Evolutionary conservation across 2,113 vertebrate species (phyloP).

Genomic region (Scopus umbretta): DNA sequence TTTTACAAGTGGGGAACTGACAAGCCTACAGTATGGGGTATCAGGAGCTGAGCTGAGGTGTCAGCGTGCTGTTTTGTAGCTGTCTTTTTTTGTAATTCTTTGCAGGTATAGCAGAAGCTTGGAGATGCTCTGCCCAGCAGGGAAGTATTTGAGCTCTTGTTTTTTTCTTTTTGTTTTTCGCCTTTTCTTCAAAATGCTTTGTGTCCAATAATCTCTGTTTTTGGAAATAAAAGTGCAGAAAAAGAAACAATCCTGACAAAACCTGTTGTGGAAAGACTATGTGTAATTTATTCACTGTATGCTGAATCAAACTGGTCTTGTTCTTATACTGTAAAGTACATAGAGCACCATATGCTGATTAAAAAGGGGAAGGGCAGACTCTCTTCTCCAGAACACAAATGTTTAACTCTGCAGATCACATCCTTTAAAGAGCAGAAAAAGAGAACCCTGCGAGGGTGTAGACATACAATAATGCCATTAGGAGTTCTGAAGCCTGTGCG

Average conservation of each 20-base stretch:
- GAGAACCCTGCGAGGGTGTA: background rate
- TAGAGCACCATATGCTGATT: background rate
- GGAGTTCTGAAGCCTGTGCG: background rate
- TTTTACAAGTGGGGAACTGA: background rate
- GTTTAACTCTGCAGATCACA: background rate
- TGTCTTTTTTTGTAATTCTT: background rate
- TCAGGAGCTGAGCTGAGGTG: background rate
- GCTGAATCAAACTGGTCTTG: background rate
- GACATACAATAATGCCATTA: background rate
- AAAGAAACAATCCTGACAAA: background rate
- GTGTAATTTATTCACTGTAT: background rate
- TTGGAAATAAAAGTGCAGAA: background rate
- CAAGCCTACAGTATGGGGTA: background rate
- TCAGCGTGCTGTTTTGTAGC: background rate
- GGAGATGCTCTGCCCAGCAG: background rate
- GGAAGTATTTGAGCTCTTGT: background rate
- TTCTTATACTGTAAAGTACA: background rate
- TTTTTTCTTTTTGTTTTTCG: background rate
- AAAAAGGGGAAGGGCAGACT: background rate
- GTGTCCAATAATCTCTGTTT: background rate
- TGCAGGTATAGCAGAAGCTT: background rate
- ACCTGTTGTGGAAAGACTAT: background rate
- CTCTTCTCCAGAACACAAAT: background rate
- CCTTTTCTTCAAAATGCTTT: background rate
- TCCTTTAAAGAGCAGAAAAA: background rate